Evolutionary conservation across 92 coral and sea anemone genomes (phyloP).

Genomic region (Phenganax marumi): DNA sequence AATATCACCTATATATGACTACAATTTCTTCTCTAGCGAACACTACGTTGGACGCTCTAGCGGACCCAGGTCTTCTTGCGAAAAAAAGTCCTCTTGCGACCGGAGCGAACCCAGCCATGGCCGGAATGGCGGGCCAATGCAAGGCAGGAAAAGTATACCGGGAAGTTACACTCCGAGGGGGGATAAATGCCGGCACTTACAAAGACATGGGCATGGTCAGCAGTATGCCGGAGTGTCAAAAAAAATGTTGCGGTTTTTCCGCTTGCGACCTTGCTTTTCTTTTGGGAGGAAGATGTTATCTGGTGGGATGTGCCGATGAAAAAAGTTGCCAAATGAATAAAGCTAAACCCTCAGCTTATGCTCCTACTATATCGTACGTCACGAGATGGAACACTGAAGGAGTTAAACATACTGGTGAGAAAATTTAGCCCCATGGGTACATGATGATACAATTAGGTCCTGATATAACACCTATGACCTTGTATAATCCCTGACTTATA

Average conservation of each 20-base stretch:
- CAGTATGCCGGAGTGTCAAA: constrained; percentile 75
- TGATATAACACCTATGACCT: too few relatives aligned
- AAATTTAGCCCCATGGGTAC: neutral
- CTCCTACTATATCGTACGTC: constrained; percentile 82
- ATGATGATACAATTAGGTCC: neutral
- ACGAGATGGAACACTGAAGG: constrained; percentile 98
- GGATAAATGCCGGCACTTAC: constrained; percentile 96
- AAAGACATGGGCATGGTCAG: constrained; percentile 86
- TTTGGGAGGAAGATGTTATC: constrained; percentile 84
- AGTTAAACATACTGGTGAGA: constrained; percentile 84
- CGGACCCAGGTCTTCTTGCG: constrained; percentile 40
- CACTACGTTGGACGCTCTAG: constrained; percentile 35
- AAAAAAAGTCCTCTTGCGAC: constrained; percentile 65
- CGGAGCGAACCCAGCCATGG: constrained; percentile 82
- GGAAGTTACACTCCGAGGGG: constrained; percentile 97
- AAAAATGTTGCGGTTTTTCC: constrained; percentile 88
- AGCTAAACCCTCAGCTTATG: constrained; percentile 89
- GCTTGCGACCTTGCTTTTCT: constrained; percentile 92
- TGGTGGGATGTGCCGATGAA: constrained; percentile 93
- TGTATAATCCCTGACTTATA: too few relatives aligned
- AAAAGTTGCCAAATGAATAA: constrained; percentile 88
- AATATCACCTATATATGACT: neutral
- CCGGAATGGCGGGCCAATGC: constrained; percentile 91
- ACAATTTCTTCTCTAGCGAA: constrained; percentile 7
- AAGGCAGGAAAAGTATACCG: constrained; percentile 73